Conservation (phyloP, 2,113 vertebrate species). For the Talpa occidentalis region DNA sequence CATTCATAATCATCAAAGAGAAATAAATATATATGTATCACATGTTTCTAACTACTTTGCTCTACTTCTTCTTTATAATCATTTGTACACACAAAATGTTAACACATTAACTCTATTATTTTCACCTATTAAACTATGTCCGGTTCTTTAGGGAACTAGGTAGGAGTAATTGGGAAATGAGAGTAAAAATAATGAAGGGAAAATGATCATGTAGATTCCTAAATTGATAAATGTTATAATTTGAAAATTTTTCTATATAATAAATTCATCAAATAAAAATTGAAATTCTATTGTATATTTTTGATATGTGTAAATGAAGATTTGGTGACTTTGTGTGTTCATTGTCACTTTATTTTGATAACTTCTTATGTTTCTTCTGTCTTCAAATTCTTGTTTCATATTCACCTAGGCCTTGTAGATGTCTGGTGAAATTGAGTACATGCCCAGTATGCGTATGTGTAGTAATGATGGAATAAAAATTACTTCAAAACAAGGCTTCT, state of each 20-base stretch:
- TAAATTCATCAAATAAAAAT: not conserved
- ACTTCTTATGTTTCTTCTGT: not conserved
- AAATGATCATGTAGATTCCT: not conserved
- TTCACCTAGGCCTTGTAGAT: not conserved
- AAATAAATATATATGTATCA: not conserved
- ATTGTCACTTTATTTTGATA: not conserved
- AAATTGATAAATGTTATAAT: not conserved
- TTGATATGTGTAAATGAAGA: not conserved
- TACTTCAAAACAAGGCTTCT: not conserved
- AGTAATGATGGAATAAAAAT: constrained; percentile 32
- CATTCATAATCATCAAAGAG: not conserved
- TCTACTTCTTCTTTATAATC: not conserved
- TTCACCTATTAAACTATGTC: not conserved
- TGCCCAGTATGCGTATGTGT: not conserved
- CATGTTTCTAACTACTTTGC: not conserved
- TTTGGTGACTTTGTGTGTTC: not conserved
- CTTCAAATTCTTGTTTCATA: not conserved
- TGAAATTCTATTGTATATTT: not conserved
- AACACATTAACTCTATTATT: not conserved
- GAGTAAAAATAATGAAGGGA: not conserved
- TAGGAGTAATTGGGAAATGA: constrained; percentile 24
- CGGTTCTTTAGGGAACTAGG: not conserved
- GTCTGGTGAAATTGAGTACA: not conserved
- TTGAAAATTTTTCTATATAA: not conserved
- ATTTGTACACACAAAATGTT: not conserved